Evolutionary conservation across 2,888 invertebrate species (phyloP), one percentile per base, ranked within the genome.

Genomic region (Archips crataeganus): DNA sequence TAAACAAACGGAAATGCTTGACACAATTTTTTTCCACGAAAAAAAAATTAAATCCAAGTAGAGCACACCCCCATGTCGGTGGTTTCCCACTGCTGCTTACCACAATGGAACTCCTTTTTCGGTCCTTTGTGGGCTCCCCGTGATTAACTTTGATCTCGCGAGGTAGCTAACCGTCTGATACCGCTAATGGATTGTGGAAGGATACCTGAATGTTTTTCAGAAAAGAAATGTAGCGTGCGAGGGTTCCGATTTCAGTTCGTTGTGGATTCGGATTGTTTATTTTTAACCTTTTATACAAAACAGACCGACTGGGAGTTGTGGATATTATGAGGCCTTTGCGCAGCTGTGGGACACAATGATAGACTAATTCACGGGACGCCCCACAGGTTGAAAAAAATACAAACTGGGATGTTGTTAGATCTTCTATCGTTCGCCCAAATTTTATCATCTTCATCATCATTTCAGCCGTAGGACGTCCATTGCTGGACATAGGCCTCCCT

Each of bases 81-180:
- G 32, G 64, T 51, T 34, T 62, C 66, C 71, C 75, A 71, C 78
- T 71, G 85, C 84, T 88, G 87, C 89, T 89, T 88, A 77, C 86
- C 87, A 90, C 92, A 91, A 90, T 88, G 86, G 88, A 85, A 89
- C 90, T 91, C 89, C 90, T 92, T 93, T 92, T 92, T 88, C 85
- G 89, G 87, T 90, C 87, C 90, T 93, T 93, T 93, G 93, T 93
- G 57, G 90, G 84, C 82, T 82, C 85, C 87, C 90, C 93, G 91
- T 94, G 94, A 95, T 95, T 95, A 94, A 93, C 94, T 95, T 94
- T 94, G 94, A 94, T 94, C 89, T 94, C 91, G 92, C 91, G 90
- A 90, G 91, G 92, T 92, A 88, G 39, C 11, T 60, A 62, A 23
- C 87, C 82, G 74, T 71, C 76, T 75, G 78, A 78, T 64, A 65